Conservation (phyloP, 2,113 vertebrate species). For the Falco punctatus region DNA sequence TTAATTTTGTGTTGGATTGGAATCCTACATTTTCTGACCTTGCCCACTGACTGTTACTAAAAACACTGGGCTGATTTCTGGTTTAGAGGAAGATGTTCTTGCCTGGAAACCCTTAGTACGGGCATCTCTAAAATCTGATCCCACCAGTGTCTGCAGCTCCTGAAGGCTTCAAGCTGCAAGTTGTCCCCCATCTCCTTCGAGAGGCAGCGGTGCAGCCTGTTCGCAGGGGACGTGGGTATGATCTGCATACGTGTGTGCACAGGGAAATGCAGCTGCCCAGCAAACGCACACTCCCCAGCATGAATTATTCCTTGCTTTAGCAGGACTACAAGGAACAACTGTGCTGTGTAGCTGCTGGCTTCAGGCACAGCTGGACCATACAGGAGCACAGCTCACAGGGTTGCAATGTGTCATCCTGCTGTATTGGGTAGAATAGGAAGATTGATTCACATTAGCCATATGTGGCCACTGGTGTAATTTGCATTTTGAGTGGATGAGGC, state of each 20-base stretch:
- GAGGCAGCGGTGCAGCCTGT: accelerated
- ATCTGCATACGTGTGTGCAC: not conserved
- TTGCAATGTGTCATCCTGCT: accelerated
- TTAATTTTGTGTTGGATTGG: not conserved
- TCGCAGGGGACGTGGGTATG: accelerated
- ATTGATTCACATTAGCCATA: not conserved
- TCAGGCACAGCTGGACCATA: not conserved
- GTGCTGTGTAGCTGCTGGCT: not conserved
- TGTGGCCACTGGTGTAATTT: not conserved
- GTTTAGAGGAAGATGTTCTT: not conserved
- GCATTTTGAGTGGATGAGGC: not conserved
- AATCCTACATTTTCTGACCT: not conserved
- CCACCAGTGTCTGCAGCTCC: not conserved
- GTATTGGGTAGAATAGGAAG: not conserved
- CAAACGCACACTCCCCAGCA: accelerated
- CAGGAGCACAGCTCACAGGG: not conserved
- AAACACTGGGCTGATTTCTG: not conserved
- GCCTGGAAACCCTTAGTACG: not conserved
- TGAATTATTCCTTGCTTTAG: not conserved
- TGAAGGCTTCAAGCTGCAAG: not conserved
- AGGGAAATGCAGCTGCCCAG: not conserved
- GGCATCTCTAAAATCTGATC: not conserved
- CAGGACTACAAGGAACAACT: not conserved
- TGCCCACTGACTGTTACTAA: not conserved
- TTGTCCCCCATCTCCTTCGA: accelerated